Conservation (phyloP, 2,888 invertebrate species). For the Helicoverpa assulta region DNA sequence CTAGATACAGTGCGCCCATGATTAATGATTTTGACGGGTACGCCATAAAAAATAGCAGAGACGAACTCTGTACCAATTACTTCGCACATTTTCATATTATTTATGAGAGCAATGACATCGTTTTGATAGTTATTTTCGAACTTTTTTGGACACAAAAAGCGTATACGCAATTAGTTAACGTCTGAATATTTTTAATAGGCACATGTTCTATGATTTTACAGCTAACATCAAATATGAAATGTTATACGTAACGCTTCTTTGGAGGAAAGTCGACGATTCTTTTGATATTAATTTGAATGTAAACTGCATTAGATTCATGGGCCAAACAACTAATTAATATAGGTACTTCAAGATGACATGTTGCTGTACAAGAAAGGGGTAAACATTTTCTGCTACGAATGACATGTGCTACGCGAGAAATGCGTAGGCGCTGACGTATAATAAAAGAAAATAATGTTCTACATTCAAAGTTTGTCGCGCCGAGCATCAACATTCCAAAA, state of each 20-base stretch:
- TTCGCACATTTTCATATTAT: slow-evolving; percentile 39
- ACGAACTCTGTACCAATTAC: slow-evolving; percentile 53
- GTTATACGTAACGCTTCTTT: slow-evolving; percentile 16
- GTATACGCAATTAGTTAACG: slow-evolving; percentile 40
- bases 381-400: slow-evolving; percentile 11
- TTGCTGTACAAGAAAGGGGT: neutral
- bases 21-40: slow-evolving; percentile 56
- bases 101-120: slow-evolving; percentile 39
- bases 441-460: slow-evolving; percentile 15
- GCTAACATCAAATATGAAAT: slow-evolving; percentile 23
- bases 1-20: slow-evolving; percentile 42
- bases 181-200: slow-evolving; percentile 33
- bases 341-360: slow-evolving; percentile 5
- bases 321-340: slow-evolving; percentile 11
- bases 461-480: slow-evolving; percentile 1
- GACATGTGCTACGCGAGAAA: slow-evolving; percentile 5
- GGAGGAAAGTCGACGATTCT: slow-evolving; percentile 3
- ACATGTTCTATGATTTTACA: slow-evolving; percentile 28
- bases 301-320: slow-evolving; percentile 2
- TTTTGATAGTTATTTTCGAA: slow-evolving; percentile 31
- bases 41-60: slow-evolving; percentile 57
- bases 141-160: slow-evolving; percentile 30
- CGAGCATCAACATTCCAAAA: slow-evolving; percentile 12
- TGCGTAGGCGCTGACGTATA: slow-evolving; percentile 8
- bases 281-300: slow-evolving; percentile 14